Evolutionary conservation across 2,888 invertebrate genomes (phyloP).

Genomic region (Hirtodrosophila histrioides): DNA sequence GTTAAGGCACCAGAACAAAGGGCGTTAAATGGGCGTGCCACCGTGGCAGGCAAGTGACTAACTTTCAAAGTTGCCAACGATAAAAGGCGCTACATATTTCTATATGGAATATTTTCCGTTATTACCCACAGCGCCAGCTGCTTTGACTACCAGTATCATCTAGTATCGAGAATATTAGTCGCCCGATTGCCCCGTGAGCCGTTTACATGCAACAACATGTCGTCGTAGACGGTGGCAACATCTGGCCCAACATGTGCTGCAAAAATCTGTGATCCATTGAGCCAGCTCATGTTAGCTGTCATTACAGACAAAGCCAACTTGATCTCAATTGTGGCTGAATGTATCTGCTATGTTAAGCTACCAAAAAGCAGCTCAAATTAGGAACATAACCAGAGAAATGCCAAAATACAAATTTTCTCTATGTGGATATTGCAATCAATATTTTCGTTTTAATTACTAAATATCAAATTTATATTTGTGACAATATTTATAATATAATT

Average conservation of each 20-base stretch:
- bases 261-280: constrained; percentile 42
- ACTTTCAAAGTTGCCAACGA: constrained; percentile 68
- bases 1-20: constrained; percentile 45
- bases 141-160: constrained; percentile 13
- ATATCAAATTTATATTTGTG: too few species aligned
- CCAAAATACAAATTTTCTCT: too few species aligned
- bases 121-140: constrained; percentile 35
- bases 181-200: constrained; percentile 21
- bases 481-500: too few species aligned
- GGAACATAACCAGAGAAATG: too few species aligned
- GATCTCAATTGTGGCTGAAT: constrained; percentile 23
- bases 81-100: constrained; percentile 60
- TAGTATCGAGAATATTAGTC: constrained; percentile 18
- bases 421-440: too few species aligned
- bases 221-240: too few species aligned
- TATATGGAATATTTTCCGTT: constrained; percentile 58
- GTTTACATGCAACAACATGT: constrained; percentile 5
- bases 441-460: too few species aligned
- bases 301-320: constrained; percentile 22
- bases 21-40: constrained; percentile 20
- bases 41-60: constrained; percentile 51
- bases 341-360: too few species aligned
- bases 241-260: constrained; percentile 17
- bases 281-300: constrained; percentile 34
- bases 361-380: too few species aligned